Evolutionary conservation across 2,888 invertebrate species (phyloP), one percentile per base, ranked within the genome.

Genomic region (Microplitis manilae): DNA sequence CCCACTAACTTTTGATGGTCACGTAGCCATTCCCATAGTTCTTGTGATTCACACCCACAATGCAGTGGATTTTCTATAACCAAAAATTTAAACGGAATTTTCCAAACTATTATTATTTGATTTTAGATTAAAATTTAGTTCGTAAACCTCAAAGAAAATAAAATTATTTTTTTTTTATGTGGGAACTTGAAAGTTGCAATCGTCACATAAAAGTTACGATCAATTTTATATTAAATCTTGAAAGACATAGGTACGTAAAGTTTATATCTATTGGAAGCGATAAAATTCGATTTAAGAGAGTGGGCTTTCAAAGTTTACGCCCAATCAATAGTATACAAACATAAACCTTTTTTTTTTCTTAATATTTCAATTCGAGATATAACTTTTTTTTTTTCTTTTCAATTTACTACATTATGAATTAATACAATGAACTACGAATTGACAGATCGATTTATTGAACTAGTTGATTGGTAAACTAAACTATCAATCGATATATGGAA

Each of bases 21-120:
- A 86, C 96, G 93, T 88, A 97, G 92, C 97, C 97, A 98, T 91
- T 95, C 95, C 96, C 97, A 97, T 70, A 97, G 92, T 88, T 96
- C 96, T 90, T 96, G 95, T 78, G 96, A 94, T 88, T 97, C 96
- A 90, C 97, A 98, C 87, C 94, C 95, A 90, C 97, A 98, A 81
- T 94, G 94, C 84, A 97, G 91, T 67, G 97, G 97, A 90, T 97
- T 97, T 87, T 96, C 97, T 96, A 92, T 70, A 68, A 68, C 40
- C 30, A 30, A 30, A 68, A 15, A 68, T 50, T 39, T 17, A 30
- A 30, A 30, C 30, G 30, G 30, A 30, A 30, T 30, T 30, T 30
- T 4, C 4, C 30, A 30, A 30, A 30, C 30, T 30, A 73, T 41
- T 30, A 20, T 17, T 65, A 65, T 73, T 65, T 9, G 20, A 65